phyloP scores from a whole-genome alignment of 2,797 vertebrate species.

The Falco novaeseelandiae region DNA sequence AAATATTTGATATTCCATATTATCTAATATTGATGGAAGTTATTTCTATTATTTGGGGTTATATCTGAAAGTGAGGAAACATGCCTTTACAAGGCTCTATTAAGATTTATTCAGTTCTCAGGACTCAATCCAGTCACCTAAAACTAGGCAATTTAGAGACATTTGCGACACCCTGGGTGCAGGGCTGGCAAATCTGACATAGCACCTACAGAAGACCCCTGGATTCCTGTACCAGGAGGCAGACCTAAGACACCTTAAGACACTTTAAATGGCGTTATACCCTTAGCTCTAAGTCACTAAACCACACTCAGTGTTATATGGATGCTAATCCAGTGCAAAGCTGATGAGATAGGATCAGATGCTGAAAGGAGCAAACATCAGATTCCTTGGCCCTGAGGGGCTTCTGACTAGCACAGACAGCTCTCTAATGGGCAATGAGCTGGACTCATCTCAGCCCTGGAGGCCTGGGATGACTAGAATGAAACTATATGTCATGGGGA shows the following conservation, averaged over 20 bases:
- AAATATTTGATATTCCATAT: not conserved
- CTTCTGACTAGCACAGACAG: not conserved
- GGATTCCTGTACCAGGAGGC: not conserved
- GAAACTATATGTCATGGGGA: rapidly evolving
- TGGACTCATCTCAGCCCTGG: not conserved
- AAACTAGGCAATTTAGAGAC: not conserved
- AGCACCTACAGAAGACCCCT: not conserved
- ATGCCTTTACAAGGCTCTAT: not conserved
- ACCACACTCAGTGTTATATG: not conserved
- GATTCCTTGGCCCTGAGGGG: not conserved
- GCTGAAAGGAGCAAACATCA: not conserved
- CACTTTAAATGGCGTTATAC: not conserved
- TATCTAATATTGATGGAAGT: not conserved
- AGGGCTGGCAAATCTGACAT: no score
- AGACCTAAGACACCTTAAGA: not conserved
- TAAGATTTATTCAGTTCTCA: not conserved
- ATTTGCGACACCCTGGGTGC: not conserved
- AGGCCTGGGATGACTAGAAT: not conserved
- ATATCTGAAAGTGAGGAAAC: not conserved
- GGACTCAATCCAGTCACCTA: not conserved
- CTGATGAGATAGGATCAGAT: not conserved
- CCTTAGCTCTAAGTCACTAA: not conserved
- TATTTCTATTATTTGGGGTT: not conserved
- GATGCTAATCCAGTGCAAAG: not conserved
- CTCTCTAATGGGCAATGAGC: not conserved